Evolutionary conservation across 2,797 vertebrate species (phyloP), one percentile per base, ranked within the genome.

Genomic region (Fringilla coelebs): DNA sequence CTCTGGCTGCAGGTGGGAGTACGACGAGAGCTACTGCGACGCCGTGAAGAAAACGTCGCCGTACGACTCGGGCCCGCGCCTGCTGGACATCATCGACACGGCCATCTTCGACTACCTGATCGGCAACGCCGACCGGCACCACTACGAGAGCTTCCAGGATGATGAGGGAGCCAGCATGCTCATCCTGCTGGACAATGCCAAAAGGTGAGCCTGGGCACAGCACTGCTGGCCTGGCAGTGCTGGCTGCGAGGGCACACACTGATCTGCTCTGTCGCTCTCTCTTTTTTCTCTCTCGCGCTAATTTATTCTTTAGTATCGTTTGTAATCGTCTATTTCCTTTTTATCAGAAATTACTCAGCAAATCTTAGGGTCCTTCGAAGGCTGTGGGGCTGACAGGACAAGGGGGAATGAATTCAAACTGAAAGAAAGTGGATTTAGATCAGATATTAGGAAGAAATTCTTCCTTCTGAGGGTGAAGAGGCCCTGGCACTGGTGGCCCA

Each of bases 61-160:
- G 0, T 99, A 99, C 6, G 99, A 99, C 57, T 98, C 99, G 0
- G 99, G 99, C 20, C 99, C 99, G 0, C 98, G 99, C 34, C 98
- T 99, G 45, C 96, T 99, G 9, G 99, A 99, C 31, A 98, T 99
- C 93, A 99, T 99, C 14, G 99, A 99, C 96, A 99, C 99, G 0
- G 98, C 99, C 17, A 88, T 99, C 90, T 99, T 99, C 66, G 99
- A 99, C 95, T 99, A 99, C 96, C 96, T 99, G 89, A 99, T 99
- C 8, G 99, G 99, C 57, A 99, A 99, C 18, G 99, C 99, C 0
- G 99, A 99, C 92, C 98, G 99, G 7, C 99, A 99, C 97, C 99
- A 99, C 98, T 99, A 99, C 9, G 99, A 99, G 98, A 99, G 99
- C 71, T 99, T 99, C 97, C 99, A 99, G 96, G 99, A 99, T 1